Evolutionary conservation across 2,797 vertebrate species (phyloP), one percentile per base, ranked within the genome.

Genomic region (Fringilla coelebs): DNA sequence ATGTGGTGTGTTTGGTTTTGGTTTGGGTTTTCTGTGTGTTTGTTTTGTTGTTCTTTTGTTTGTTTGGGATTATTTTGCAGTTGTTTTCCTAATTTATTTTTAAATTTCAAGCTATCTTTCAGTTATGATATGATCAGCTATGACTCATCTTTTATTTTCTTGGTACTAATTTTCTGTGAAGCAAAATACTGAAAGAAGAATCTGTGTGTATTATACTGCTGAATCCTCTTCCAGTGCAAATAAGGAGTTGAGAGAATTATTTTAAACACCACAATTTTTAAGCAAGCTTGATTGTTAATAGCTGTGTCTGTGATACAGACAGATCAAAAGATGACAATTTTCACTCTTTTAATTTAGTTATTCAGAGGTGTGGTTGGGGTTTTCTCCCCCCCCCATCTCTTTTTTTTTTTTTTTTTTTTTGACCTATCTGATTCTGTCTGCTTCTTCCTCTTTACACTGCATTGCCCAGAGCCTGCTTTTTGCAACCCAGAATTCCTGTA

Each of bases 301-400:
- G 18, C 21, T 67, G 26, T 22, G 38, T 20, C 31, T 52, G n/a
- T 36, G 34, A 57, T 61, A 52, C 4, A 49, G n/a, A 36, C 4
- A 36, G 34, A 68, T 77, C 14, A 34, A 51, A 83, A 72, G 24
- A 28, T 4, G 2, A 36, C n/a, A 62, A 25, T 78, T 90, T 91
- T 43, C 15, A 46, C 5, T 58, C 14, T 74, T 83, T 81, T 72
- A 79, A 54, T 79, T 45, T 57, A 80, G 38, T 77, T 36, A n/a
- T 71, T 92, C 41, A 54, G 61, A 61, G 11, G 11, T 40, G 12
- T 6, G 3, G 2, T 15, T 72, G 22, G 2, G 3, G 3, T 3
- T n/a, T 18, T 8, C 3, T 3, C 16, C 7, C 10, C 8, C 6
- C 5, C 8, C 1, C 36, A 43, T 8, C 1, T 11, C 4, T 31